Evolutionary conservation across 2,888 invertebrate species (phyloP).

Genomic region (Andrena camellia): DNA sequence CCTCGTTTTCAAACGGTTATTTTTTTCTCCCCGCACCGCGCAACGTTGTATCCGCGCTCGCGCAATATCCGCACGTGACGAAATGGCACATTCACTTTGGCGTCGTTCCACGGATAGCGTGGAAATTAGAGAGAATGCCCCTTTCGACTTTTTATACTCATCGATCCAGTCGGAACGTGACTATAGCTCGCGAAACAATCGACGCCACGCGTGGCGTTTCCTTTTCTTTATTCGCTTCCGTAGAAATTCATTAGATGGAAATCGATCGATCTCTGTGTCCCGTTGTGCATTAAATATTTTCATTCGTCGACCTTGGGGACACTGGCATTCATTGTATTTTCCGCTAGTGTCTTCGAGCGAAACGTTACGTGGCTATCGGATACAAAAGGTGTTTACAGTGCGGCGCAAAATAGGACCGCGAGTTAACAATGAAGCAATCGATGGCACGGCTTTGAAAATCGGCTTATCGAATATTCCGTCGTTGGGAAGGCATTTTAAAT

Average conservation of each 20-base stretch:
- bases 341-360: not conserved
- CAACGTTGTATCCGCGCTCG: not conserved
- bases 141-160: not conserved
- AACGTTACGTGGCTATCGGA: not conserved
- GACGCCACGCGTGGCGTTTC: not conserved
- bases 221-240: not conserved
- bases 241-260: not conserved
- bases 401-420: not conserved
- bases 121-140: conserved; percentile 28
- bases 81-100: conserved; percentile 12
- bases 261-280: not conserved
- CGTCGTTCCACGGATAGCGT: not conserved
- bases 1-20: conserved; percentile 6
- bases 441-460: too few relatives aligned
- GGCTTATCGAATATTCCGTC: too few relatives aligned
- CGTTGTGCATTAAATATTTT: not conserved
- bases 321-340: not conserved
- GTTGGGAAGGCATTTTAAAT: too few relatives aligned
- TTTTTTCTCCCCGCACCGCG: not conserved
- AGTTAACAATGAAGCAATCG: not conserved
- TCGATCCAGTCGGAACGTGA: not conserved
- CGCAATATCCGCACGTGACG: conserved; percentile 32
- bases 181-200: not conserved
- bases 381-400: not conserved
- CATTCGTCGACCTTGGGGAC: conserved; percentile 7